phyloP scores from a whole-genome alignment of 2,797 vertebrate species.

The Myotis myotis region DNA sequence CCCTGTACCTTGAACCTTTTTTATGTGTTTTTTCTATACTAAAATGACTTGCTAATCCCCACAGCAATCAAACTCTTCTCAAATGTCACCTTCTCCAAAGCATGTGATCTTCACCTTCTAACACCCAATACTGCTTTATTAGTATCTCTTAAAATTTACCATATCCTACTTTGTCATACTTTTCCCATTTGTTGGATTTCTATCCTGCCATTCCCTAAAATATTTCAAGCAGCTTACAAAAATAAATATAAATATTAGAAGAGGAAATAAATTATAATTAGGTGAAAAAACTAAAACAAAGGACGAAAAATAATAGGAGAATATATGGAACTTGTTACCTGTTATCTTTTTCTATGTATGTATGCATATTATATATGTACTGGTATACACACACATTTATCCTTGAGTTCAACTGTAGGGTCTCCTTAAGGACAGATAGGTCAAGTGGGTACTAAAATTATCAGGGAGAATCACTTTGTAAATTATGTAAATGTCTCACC shows the following conservation, averaged over 20 bases:
- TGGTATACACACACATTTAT: background rate
- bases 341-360: background rate
- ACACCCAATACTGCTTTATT: background rate
- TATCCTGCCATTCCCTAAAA: background rate
- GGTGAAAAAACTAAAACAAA: constrained; percentile 1
- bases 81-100: background rate
- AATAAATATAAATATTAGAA: background rate
- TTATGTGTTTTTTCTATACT: constrained; percentile 4
- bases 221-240: constrained; percentile 14
- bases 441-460: background rate
- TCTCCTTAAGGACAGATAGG: background rate
- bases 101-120: background rate
- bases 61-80: background rate
- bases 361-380: background rate
- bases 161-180: background rate
- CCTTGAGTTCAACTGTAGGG: background rate
- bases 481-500: background rate
- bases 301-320: background rate
- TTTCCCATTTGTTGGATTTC: background rate
- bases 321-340: background rate
- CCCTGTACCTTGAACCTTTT: background rate
- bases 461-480: background rate
- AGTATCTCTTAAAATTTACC: background rate
- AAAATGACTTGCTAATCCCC: background rate
- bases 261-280: constrained; percentile 8